These are phyloP conservation scores for Dicyrtoma fusca DNA, from an alignment of 2,888 invertebrate species.

Conservation along the genomic window DNA sequence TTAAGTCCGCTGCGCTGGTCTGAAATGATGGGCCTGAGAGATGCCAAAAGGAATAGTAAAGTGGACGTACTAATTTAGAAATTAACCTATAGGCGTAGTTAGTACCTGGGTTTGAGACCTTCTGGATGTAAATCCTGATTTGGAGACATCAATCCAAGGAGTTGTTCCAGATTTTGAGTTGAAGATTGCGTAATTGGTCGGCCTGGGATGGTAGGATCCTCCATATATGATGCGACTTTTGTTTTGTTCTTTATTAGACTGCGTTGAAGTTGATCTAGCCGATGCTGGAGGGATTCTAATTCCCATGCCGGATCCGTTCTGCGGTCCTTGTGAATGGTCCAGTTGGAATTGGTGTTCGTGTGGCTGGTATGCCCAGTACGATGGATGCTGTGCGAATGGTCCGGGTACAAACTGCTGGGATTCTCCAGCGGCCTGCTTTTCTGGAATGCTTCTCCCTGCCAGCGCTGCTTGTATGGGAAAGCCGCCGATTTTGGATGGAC, in stretches of 20 bases:
- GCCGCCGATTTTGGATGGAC: background rate
- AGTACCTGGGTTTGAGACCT: background rate
- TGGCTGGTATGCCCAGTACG: background rate
- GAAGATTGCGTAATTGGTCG: background rate
- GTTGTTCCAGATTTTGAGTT: background rate
- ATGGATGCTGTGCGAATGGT: background rate
- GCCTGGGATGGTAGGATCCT: background rate
- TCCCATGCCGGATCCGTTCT: background rate
- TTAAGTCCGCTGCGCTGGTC: no score
- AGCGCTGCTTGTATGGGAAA: no score
- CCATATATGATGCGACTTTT: slow-evolving; percentile 3
- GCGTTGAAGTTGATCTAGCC: no score
- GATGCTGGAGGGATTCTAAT: no score
- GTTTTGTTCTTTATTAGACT: background rate
- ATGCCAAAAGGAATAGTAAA: no score
- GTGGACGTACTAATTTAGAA: no score
- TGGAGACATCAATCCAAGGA: background rate
- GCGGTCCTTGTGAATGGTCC: background rate
- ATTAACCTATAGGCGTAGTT: no score
- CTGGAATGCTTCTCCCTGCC: no score
- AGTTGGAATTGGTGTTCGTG: background rate
- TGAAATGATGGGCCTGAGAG: no score
- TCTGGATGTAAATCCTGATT: background rate
- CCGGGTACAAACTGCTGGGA: background rate
- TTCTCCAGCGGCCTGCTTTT: background rate